Evolutionary conservation across 2,797 vertebrate species (phyloP), one percentile per base, ranked within the genome.

Genomic region (Sebastes oblongus): DNA sequence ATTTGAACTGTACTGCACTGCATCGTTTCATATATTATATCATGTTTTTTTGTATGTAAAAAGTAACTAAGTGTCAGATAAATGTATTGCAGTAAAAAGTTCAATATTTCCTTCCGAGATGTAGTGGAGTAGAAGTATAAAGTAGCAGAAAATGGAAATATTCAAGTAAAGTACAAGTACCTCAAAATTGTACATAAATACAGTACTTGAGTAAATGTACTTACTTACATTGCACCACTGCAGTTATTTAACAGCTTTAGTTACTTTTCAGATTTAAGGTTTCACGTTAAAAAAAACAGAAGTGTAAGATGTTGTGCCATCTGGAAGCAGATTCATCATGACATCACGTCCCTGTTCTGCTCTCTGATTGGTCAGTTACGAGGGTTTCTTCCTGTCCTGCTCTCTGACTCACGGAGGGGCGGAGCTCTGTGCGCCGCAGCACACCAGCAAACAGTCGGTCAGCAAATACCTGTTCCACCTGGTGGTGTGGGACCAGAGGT

Each of bases 401-500:
- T 98, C 97, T 1, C 95, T 99, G 92, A 99, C 96, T 83, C 98
- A 99, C 0, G 98, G 98, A 0, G 97, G 96, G 66, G 96, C 88
- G 80, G 97, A 98, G 91, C 96, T 99, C n/a, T 99, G 97, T 55
- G 96, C 96, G 4, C 97, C 98, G 2, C 96, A 97, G 84, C 97
- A 97, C 93, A 99, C 98, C 86, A 96, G 96, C 89, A 97, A 96
- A 79, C 96, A 97, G 89, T 91, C 95, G 0, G 97, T 98, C 90
- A 96, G 96, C 96, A 99, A 99, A 89, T 98, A 97, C 94, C 96
- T 99, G 83, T 99, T 98, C 89, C 98, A 99, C 91, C 97, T 98
- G 92, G 97, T 99, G 93, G 95, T 98, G 67, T 99, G 98, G 98
- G 98, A 99, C 93, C 97, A 99, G 91, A 97, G 97, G 98, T 99